Percentiles rank a stretch among this genome's conserved stretches.
Evolutionary conservation across 2,888 invertebrate genomes (phyloP).

Genomic region (Catocala fraxini): DNA sequence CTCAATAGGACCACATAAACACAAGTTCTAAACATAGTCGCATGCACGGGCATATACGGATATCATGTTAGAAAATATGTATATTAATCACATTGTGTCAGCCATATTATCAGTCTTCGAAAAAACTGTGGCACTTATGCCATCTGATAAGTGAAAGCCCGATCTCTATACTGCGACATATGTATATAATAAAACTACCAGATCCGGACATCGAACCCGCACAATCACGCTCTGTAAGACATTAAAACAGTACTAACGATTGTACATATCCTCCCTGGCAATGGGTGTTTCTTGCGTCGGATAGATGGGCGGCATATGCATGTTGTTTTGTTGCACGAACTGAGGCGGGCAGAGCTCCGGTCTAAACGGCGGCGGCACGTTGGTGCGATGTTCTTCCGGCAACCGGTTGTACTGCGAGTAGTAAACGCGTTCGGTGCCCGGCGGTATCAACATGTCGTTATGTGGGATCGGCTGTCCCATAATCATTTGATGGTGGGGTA

Average conservation of each 20-base stretch:
- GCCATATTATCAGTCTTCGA: too few relatives aligned
- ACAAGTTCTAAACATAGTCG: too few relatives aligned
- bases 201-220: too few relatives aligned
- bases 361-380: constrained; percentile 22
- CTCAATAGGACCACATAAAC: too few relatives aligned
- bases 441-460: constrained; percentile 28
- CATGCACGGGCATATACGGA: too few relatives aligned
- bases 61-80: too few relatives aligned
- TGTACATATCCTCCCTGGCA: constrained; percentile 31
- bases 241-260: constrained; percentile 28
- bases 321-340: constrained; percentile 22
- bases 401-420: constrained; percentile 31
- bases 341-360: constrained; percentile 17
- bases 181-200: too few relatives aligned
- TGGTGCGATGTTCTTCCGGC: constrained; percentile 26
- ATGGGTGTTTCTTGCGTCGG: constrained; percentile 13
- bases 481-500: constrained; percentile 30
- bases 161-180: too few relatives aligned
- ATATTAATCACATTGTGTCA: too few relatives aligned
- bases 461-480: constrained; percentile 24
- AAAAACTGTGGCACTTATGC: too few relatives aligned
- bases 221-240: background rate
- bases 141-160: too few relatives aligned
- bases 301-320: constrained; percentile 23
- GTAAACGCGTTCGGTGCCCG: constrained; percentile 19